Evolutionary conservation across 2,113 vertebrate species (phyloP).

Genomic region (Calidris pugnax): DNA sequence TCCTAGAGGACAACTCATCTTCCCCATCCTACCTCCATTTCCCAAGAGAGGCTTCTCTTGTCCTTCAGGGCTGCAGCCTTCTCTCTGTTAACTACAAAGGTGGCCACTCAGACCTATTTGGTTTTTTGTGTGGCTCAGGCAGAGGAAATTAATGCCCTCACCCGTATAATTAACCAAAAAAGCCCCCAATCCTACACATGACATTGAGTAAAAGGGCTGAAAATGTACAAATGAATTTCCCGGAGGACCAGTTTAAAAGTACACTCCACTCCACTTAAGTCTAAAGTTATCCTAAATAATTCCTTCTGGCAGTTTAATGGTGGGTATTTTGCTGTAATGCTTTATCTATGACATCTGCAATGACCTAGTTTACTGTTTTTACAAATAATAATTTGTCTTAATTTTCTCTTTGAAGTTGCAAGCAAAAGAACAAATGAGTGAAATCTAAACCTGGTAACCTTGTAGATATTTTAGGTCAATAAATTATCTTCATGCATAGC

Average conservation of each 20-base stretch:
- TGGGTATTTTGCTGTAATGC: neutral
- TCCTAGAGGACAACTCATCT: neutral
- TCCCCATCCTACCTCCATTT: neutral
- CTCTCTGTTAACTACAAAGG: neutral
- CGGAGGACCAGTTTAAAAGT: neutral
- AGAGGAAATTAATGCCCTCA: neutral
- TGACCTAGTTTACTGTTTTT: slow-evolving; percentile 31
- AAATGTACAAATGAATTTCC: neutral
- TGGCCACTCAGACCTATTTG: neutral
- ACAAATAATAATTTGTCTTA: slow-evolving; percentile 41
- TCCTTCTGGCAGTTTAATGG: slow-evolving; percentile 33
- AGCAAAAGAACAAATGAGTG: neutral
- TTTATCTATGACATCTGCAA: slow-evolving; percentile 34
- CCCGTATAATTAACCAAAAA: neutral
- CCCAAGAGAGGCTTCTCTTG: neutral
- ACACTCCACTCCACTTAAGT: neutral
- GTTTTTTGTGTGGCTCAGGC: neutral
- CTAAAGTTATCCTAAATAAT: slow-evolving; percentile 23
- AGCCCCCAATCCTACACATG: neutral
- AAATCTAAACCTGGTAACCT: slow-evolving; percentile 49
- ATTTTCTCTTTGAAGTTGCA: slow-evolving; percentile 52
- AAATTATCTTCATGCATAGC: slow-evolving; percentile 67
- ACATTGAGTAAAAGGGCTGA: neutral
- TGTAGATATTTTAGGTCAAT: slow-evolving; percentile 59
- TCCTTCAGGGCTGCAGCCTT: neutral